Conservation (phyloP, 2,888 invertebrate species). For the Teleogryllus oceanicus region DNA sequence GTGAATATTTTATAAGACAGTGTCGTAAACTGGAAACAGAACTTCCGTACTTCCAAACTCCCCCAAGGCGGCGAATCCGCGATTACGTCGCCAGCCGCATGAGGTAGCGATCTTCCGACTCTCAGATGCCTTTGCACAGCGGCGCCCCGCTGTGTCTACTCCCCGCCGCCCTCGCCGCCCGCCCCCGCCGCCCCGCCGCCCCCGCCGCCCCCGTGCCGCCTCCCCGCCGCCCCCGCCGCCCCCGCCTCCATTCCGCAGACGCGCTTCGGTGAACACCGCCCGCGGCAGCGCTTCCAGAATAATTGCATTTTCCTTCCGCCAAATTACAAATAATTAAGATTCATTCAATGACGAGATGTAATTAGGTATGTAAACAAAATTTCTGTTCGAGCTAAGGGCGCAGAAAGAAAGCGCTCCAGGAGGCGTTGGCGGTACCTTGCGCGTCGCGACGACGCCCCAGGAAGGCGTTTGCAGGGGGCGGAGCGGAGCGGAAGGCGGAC, state of each 20-base stretch:
- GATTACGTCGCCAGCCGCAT: slow-evolving; percentile 28
- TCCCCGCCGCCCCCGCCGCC: too few relatives aligned
- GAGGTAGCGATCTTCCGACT: too few relatives aligned
- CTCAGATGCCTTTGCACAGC: slow-evolving; percentile 25
- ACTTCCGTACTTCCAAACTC: too few relatives aligned
- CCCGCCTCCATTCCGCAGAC: too few relatives aligned
- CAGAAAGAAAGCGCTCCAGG: slow-evolving; percentile 31
- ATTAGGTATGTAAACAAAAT: slow-evolving; percentile 38
- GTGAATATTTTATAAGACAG: too few relatives aligned
- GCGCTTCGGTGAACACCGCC: slow-evolving; percentile 31
- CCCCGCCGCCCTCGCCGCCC: too few relatives aligned
- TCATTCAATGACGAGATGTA: slow-evolving; percentile 38
- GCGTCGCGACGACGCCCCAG: too few relatives aligned
- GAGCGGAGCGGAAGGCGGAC: too few relatives aligned
- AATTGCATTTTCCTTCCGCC: slow-evolving; percentile 38
- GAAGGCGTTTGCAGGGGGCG: too few relatives aligned
- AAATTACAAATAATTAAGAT: slow-evolving; percentile 39
- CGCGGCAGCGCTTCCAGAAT: slow-evolving; percentile 33
- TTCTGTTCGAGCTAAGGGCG: slow-evolving; percentile 34
- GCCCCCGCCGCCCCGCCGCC: too few relatives aligned
- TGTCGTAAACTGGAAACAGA: too few relatives aligned
- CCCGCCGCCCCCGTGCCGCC: too few relatives aligned
- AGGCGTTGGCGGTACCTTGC: slow-evolving; percentile 26
- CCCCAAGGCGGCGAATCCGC: slow-evolving; percentile 11
- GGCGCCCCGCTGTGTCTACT: not conserved